Evolutionary conservation across 2,888 invertebrate species (phyloP).

Genomic region (Erebia ligea): DNA sequence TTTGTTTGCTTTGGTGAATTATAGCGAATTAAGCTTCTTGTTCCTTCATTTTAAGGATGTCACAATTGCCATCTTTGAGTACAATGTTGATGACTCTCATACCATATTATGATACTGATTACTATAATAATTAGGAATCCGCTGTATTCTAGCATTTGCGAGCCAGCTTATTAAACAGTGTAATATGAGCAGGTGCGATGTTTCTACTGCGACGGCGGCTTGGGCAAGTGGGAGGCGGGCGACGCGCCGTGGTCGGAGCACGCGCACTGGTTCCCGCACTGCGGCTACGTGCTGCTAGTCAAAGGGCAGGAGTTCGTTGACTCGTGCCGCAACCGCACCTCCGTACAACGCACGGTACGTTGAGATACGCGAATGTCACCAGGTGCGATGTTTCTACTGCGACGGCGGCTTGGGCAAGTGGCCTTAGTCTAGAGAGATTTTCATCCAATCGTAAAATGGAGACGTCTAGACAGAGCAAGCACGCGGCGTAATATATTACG

Average conservation of each 20-base stretch:
- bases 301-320: constrained; percentile 92
- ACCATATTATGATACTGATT: too few species aligned
- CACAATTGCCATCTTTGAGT: too few species aligned
- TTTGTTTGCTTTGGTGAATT: too few species aligned
- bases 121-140: too few species aligned
- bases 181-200: constrained; percentile 1
- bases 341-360: constrained; percentile 57
- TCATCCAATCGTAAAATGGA: too few species aligned
- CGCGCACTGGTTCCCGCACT: constrained; percentile 95
- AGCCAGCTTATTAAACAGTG: background rate
- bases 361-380: background rate
- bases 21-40: too few species aligned
- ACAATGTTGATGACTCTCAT: too few species aligned
- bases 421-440: too few species aligned
- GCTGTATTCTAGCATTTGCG: too few species aligned
- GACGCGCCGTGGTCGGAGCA: constrained; percentile 98
- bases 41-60: too few species aligned
- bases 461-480: too few species aligned
- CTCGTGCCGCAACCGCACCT: constrained; percentile 54
- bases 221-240: constrained; percentile 88
- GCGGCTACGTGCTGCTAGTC: constrained; percentile 91
- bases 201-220: constrained; percentile 95
- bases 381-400: constrained; percentile 7
- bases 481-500: too few species aligned
- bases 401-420: background rate